Percentiles rank a stretch among this genome's conserved stretches.
These are phyloP conservation scores for Neosalanx taihuensis DNA, from an alignment of 2,797 vertebrate genomes.

Conservation along the genomic window DNA sequence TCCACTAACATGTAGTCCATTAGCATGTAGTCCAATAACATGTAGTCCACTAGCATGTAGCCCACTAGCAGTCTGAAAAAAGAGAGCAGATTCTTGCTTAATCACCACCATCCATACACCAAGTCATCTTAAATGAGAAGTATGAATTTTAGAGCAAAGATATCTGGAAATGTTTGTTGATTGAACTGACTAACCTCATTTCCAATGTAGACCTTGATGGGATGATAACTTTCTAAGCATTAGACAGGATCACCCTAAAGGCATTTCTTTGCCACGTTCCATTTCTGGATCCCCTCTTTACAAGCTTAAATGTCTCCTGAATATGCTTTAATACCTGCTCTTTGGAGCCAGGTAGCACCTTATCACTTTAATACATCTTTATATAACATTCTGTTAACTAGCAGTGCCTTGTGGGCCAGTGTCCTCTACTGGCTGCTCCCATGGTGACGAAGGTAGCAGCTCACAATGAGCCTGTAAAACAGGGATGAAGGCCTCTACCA, in stretches of 20 bases:
- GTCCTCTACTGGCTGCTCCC: conserved; percentile 74
- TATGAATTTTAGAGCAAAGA: not conserved
- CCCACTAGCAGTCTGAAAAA: not conserved
- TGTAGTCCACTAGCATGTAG: too few species aligned
- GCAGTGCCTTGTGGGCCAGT: conserved; percentile 81
- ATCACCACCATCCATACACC: not conserved
- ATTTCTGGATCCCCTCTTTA: conserved; percentile 78
- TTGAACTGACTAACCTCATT: conserved; percentile 46
- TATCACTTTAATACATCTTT: conserved; percentile 86
- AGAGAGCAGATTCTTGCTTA: not conserved
- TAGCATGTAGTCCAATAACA: too few species aligned
- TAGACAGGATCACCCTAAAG: conserved; percentile 64
- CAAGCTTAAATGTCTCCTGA: conserved; percentile 85
- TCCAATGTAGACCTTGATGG: conserved; percentile 49
- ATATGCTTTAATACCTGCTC: conserved; percentile 86
- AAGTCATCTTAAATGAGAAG: not conserved
- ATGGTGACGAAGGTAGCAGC: conserved; percentile 80
- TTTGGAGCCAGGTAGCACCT: conserved; percentile 77
- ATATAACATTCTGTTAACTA: conserved; percentile 87
- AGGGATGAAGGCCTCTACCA: conserved; percentile 77
- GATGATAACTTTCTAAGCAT: conserved; percentile 66
- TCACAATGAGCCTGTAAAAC: conserved; percentile 83
- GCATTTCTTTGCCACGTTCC: conserved; percentile 73
- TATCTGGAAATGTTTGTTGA: conserved; percentile 12
- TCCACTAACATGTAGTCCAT: too few species aligned